Percentiles rank a stretch among this genome's conserved stretches.
Conservation (phyloP, 2,888 invertebrate species). For the Melolontha melolontha region DNA sequence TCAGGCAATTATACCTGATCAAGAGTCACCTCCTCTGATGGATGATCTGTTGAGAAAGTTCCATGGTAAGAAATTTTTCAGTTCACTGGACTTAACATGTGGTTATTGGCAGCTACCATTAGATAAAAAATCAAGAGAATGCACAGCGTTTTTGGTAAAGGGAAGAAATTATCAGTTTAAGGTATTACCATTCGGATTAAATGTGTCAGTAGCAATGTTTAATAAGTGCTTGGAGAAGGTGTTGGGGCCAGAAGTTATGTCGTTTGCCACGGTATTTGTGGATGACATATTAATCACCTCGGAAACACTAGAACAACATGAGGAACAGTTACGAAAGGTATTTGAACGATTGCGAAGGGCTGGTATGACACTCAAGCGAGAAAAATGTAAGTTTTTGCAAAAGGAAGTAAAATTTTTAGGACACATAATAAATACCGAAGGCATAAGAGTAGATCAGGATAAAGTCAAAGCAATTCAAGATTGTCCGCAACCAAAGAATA, state of each 20-base stretch:
- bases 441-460: conserved; percentile 46
- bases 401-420: conserved; percentile 50
- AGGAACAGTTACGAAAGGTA: conserved; percentile 42
- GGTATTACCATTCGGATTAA: conserved; percentile 47
- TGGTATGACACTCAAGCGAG: conserved; percentile 47
- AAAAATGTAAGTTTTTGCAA: conserved; percentile 50
- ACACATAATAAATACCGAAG: conserved; percentile 46
- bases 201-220: conserved; percentile 45
- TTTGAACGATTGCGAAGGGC: conserved; percentile 40
- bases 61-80: too few relatives aligned
- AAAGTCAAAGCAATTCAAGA: background rate
- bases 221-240: conserved; percentile 43
- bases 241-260: conserved; percentile 42
- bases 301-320: conserved; percentile 44
- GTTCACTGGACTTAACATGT: too few relatives aligned
- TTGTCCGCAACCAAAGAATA: too few relatives aligned
- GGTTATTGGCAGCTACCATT: too few relatives aligned
- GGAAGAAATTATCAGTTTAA: too few relatives aligned
- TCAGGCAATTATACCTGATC: too few relatives aligned
- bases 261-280: conserved; percentile 44
- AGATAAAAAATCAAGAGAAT: too few relatives aligned
- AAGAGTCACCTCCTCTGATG: too few relatives aligned
- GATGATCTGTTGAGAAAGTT: too few relatives aligned
- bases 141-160: too few relatives aligned
- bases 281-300: too few relatives aligned